A percentile compares a stretch with the other conserved stretches of the same genome.
Conservation (phyloP, 92 coral and sea anemone genomes). For the Desmophyllum pertusum region DNA sequence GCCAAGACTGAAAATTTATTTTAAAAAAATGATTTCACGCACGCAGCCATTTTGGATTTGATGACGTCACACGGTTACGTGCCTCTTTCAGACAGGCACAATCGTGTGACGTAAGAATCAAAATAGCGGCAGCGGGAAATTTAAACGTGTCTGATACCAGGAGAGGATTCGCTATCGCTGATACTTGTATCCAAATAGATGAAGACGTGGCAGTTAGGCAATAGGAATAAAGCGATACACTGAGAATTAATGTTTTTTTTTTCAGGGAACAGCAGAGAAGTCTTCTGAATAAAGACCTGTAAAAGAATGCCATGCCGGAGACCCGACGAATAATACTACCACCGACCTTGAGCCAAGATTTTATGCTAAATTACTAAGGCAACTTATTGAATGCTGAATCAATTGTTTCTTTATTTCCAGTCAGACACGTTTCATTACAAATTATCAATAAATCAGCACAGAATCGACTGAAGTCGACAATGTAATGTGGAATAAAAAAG, state of each 20-base stretch:
- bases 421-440: not conserved
- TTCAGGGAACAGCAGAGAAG: slow-evolving; percentile 9
- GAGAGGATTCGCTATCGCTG: too few species aligned
- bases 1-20: not conserved
- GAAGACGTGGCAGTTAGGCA: not conserved
- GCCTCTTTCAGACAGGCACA: not conserved
- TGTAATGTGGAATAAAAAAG: not conserved
- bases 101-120: not conserved
- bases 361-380: not conserved
- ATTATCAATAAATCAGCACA: not conserved
- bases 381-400: not conserved
- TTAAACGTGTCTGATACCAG: too few species aligned
- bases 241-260: not conserved
- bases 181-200: not conserved
- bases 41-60: not conserved
- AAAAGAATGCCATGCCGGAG: not conserved
- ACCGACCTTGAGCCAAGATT: not conserved
- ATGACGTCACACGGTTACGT: not conserved
- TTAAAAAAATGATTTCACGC: not conserved
- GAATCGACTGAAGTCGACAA: not conserved
- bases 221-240: not conserved
- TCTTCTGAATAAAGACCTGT: not conserved
- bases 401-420: not conserved
- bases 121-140: too few species aligned
- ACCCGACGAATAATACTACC: not conserved